Evolutionary conservation across 1,140 invertebrate genomes (phyloP), one percentile per base, ranked within the genome.

Genomic region (Dryas iulia): DNA sequence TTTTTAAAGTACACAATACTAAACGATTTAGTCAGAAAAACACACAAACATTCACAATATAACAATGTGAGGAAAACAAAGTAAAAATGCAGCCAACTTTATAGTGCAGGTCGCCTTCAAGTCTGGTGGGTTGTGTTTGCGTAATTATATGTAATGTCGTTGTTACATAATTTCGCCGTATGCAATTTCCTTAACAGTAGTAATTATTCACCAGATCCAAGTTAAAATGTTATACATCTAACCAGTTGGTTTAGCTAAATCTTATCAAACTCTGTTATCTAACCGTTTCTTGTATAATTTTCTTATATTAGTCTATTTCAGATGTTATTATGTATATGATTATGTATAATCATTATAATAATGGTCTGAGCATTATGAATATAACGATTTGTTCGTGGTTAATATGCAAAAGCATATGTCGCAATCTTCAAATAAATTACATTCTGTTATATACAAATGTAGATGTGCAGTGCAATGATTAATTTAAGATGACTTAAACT

Each of bases 121-220:
- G 66, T 72, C 71, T 72, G 58, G 21, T 12, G 14, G 24, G 10
- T 30, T 35, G 14, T 58, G 52, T 28, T 59, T 52, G 14, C 47
- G 56, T 59, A 69, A 69, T 53, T 64, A 62, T 30, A 47, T 65
- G 58, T 60, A 71, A 56, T 64, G 47, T 54, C 25, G 28, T 52
- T 30, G 31, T 72, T 67, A 72, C 65, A 21, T 67, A 72, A 72
- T 58, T 56, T 58, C n/a, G 35, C 18, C 33, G 23, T 65, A 54
- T 35, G 12, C 24, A 24, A 35, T 57, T 65, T 65, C 31, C 53
- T 65, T 65, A 26, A 35, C 31, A 35, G 62, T 28, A 11, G 61
- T 64, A 56, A 64, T 64, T 56, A 64, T 64, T 52, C 25, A 23
- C 39, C 12, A 59, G 57, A 59, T 59, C 57, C 18, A 47, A 59